A percentile compares a stretch with the other conserved stretches of the same genome.
phyloP scores from a whole-genome alignment of 2,797 vertebrate genomes.

The Cetoscarus ocellatus region DNA sequence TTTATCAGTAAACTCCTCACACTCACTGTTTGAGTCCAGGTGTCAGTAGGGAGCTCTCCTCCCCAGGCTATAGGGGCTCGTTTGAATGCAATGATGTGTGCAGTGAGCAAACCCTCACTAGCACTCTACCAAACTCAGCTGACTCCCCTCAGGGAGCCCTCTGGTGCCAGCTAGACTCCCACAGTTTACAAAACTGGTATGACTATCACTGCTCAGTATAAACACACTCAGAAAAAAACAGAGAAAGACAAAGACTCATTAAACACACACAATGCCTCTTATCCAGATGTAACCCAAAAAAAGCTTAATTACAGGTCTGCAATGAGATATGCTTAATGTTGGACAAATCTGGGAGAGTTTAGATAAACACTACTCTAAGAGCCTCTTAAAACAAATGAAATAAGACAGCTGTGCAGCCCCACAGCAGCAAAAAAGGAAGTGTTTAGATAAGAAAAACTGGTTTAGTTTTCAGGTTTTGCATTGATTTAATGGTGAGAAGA shows the following conservation, averaged over 20 bases:
- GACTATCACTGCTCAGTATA: constrained; percentile 12
- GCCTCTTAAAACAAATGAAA: constrained; percentile 1
- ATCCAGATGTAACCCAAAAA: neutral
- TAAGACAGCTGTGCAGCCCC: too few relatives aligned
- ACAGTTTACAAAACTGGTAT: constrained; percentile 20
- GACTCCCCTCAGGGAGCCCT: constrained; percentile 34
- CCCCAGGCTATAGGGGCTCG: constrained; percentile 30
- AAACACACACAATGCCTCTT: neutral
- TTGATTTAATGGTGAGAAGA: too few relatives aligned
- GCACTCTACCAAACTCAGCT: constrained; percentile 25
- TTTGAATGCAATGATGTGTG: constrained; percentile 44
- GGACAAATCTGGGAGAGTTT: neutral
- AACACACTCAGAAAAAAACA: constrained; percentile 1
- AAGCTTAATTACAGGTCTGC: neutral
- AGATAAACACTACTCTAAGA: neutral
- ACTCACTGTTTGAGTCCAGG: constrained; percentile 29
- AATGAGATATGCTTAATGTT: neutral
- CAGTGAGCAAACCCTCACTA: constrained; percentile 43
- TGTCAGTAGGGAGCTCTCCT: constrained; percentile 37
- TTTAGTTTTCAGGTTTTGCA: too few relatives aligned
- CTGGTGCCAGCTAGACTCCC: constrained; percentile 17
- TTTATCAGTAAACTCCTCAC: constrained; percentile 8
- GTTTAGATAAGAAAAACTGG: too few relatives aligned
- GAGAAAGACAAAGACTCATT: neutral
- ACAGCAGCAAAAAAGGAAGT: too few relatives aligned